Percentiles rank a stretch among this genome's conserved stretches.
These are phyloP conservation scores for Electrophaes corylata DNA, from an alignment of 2,888 invertebrate species.

Conservation along the genomic window DNA sequence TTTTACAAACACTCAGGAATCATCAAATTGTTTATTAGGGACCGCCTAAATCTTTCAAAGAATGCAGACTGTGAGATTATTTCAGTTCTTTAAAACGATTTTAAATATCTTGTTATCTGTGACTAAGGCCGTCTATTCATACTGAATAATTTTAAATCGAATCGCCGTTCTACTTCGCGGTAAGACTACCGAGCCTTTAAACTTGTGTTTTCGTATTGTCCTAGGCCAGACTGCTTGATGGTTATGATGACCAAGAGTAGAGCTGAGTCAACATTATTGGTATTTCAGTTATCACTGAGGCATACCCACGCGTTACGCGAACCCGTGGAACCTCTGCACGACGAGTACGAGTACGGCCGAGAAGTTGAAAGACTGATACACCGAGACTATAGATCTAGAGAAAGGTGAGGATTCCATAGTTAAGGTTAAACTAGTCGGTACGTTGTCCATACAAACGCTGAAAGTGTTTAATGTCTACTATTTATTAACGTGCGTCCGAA, in stretches of 20 bases:
- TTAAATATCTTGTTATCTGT: too few species aligned
- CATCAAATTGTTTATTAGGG: too few species aligned
- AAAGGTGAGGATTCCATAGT: constrained; percentile 63
- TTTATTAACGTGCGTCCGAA: too few species aligned
- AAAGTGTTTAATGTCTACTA: too few species aligned
- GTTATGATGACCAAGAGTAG: constrained; percentile 33
- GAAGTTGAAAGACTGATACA: constrained; percentile 85
- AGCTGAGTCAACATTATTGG: constrained; percentile 32
- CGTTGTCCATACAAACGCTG: too few species aligned
- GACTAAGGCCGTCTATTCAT: too few species aligned
- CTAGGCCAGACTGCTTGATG: constrained; percentile 34
- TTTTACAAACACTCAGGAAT: too few species aligned
- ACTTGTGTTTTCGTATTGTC: constrained; percentile 31
- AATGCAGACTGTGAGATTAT: too few species aligned
- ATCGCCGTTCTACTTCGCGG: background rate
- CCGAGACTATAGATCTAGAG: constrained; percentile 84
- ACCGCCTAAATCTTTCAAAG: too few species aligned
- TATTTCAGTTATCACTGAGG: constrained; percentile 76
- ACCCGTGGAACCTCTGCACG: constrained; percentile 83
- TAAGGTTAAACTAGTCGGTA: too few species aligned
- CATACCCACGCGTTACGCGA: constrained; percentile 79
- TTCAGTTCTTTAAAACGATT: too few species aligned
- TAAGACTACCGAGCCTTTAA: constrained; percentile 23
- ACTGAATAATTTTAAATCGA: constrained; percentile 1
- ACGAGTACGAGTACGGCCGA: constrained; percentile 82